Evolutionary conservation across 1,140 invertebrate genomes (phyloP).

Genomic region (Sycophaga agraensis): DNA sequence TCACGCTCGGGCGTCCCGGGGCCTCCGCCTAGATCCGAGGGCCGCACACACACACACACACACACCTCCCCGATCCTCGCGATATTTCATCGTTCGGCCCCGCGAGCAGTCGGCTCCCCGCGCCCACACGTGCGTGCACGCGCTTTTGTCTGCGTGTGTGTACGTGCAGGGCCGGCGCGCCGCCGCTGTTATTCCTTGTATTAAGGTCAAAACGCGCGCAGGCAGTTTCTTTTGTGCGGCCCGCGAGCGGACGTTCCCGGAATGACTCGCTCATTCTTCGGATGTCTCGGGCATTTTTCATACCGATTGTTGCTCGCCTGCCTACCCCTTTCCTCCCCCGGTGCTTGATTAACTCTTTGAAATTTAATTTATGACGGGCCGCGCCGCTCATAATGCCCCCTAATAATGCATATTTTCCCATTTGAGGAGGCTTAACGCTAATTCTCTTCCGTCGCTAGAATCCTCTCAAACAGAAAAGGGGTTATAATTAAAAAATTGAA

Average conservation of each 20-base stretch:
- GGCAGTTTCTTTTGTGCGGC: slow-evolving; percentile 10
- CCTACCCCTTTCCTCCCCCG: too few relatives aligned
- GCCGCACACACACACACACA: too few relatives aligned
- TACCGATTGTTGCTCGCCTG: background rate
- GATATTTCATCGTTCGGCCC: slow-evolving; percentile 13
- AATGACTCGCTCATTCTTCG: slow-evolving; percentile 22
- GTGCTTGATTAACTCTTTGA: slow-evolving; percentile 20
- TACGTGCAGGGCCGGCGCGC: background rate
- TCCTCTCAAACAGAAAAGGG: too few relatives aligned
- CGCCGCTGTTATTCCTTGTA: slow-evolving; percentile 12
- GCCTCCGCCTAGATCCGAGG: background rate
- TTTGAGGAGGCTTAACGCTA: too few relatives aligned
- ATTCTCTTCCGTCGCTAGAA: too few relatives aligned
- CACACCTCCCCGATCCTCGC: slow-evolving; percentile 1
- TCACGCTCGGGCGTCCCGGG: background rate
- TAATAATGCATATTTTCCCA: too few relatives aligned
- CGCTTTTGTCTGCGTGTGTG: too few relatives aligned
- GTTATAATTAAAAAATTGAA: too few relatives aligned
- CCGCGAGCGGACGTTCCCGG: background rate
- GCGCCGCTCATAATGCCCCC: too few relatives aligned
- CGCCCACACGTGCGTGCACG: too few relatives aligned
- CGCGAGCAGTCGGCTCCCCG: too few relatives aligned
- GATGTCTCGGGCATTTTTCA: slow-evolving; percentile 8
- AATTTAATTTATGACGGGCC: slow-evolving; percentile 12
- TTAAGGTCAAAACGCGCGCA: slow-evolving; percentile 21